Evolutionary conservation across 2,888 invertebrate species (phyloP).

Genomic region (Dryobotodes eremita): DNA sequence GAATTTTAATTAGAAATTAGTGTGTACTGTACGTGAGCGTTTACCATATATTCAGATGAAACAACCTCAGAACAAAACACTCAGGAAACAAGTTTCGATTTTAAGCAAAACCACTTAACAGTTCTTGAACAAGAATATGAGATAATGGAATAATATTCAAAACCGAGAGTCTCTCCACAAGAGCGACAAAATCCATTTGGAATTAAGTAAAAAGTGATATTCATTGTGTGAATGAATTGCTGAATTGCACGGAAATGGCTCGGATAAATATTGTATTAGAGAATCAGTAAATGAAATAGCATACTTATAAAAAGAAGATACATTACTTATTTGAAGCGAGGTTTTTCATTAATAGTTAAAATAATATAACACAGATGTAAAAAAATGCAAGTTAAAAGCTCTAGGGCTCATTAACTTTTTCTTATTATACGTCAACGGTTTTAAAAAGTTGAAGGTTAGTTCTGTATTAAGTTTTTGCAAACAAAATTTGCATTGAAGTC

Average conservation of each 20-base stretch:
- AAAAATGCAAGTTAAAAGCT: not conserved
- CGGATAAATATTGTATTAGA: conserved; percentile 4
- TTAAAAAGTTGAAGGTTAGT: not conserved
- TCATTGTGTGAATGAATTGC: conserved; percentile 21
- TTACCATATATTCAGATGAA: conserved; percentile 24
- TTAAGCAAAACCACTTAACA: conserved; percentile 31
- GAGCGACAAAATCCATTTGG: conserved; percentile 2
- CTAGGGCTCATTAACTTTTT: not conserved
- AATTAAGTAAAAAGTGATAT: conserved; percentile 6
- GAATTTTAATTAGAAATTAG: conserved; percentile 36
- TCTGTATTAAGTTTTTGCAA: not conserved
- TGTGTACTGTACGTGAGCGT: conserved; percentile 22
- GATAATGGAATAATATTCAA: conserved; percentile 1
- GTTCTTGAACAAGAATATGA: conserved; percentile 25
- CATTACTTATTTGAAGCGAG: conserved; percentile 32
- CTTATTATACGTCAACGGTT: not conserved
- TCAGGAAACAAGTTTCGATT: conserved; percentile 20
- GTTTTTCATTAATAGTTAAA: not conserved
- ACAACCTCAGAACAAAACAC: conserved; percentile 17
- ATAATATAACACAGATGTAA: not conserved
- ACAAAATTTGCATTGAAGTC: conserved; percentile 15
- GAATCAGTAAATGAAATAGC: conserved; percentile 43
- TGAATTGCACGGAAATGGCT: conserved; percentile 20
- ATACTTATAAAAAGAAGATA: conserved; percentile 39
- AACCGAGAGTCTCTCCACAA: not conserved